Conservation (phyloP, 2,113 vertebrate species). For the Rhodinocichla rosea region DNA sequence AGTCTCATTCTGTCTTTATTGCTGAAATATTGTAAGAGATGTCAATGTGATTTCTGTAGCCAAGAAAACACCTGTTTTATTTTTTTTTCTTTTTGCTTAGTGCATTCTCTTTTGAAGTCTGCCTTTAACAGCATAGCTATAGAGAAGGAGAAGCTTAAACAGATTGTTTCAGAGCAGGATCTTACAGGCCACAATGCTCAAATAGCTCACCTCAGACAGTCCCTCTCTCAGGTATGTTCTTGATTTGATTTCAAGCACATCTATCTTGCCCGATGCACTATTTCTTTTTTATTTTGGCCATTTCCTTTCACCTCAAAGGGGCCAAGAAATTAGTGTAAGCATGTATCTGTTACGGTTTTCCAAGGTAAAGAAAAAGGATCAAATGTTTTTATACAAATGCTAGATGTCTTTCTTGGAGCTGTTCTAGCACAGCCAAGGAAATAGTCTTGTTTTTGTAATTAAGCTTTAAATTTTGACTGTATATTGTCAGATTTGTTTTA, state of each 20-base stretch:
- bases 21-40: neutral
- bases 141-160: constrained; percentile 98
- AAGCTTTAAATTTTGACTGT: neutral
- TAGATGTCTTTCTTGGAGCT: neutral
- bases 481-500: neutral
- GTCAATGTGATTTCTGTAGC: neutral
- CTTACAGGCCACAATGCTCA: constrained; percentile 84
- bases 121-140: constrained; percentile 99
- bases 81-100: constrained; percentile 66
- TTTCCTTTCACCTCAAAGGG: neutral
- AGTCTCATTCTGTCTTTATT: neutral
- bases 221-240: constrained; percentile 90
- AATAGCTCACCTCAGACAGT: constrained; percentile 90
- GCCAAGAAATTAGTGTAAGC: neutral
- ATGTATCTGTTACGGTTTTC: neutral
- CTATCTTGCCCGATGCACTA: neutral
- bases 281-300: neutral
- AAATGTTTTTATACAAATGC: neutral
- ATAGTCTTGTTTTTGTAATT: neutral
- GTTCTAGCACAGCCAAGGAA: neutral
- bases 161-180: constrained; percentile 92
- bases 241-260: neutral
- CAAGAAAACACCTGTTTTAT: neutral
- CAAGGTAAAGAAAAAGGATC: neutral
- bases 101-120: constrained; percentile 96